phyloP scores from a whole-genome alignment of 2,797 vertebrate genomes.

The Hoplostethus atlanticus region DNA sequence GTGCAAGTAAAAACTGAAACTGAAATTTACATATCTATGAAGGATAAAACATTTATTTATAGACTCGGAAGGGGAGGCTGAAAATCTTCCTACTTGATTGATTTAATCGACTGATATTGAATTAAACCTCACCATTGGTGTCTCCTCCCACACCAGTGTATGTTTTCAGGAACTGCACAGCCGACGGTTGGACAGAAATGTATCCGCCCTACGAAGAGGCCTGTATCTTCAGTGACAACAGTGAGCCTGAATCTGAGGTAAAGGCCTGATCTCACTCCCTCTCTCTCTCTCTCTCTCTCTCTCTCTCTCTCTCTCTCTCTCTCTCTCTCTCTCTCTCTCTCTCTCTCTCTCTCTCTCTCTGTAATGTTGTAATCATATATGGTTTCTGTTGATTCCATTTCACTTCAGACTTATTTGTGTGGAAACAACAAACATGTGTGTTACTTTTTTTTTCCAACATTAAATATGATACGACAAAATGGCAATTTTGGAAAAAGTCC shows the following conservation, averaged over 20 bases:
- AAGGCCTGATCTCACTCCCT: conserved; percentile 17
- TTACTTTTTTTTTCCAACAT: not conserved
- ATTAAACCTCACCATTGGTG: not conserved
- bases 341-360: not conserved
- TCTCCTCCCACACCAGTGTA: conserved; percentile 73
- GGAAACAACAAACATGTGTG: no score
- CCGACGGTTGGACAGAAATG: conserved; percentile 86
- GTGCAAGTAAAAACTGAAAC: not conserved
- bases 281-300: not conserved
- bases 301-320: not conserved
- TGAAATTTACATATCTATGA: not conserved
- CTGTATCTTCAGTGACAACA: conserved; percentile 84
- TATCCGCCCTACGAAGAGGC: conserved; percentile 86
- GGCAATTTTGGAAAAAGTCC: not conserved
- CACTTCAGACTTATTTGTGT: conserved; percentile 2
- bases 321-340: not conserved
- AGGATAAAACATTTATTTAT: not conserved
- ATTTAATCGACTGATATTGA: not conserved
- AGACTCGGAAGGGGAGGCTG: no score
- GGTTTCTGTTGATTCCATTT: conserved; percentile 7
- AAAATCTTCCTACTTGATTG: not conserved
- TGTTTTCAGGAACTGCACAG: conserved; percentile 89
- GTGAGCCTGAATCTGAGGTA: conserved; percentile 86
- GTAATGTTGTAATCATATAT: no score
- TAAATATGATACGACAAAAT: no score